phyloP scores from a whole-genome alignment of 2,113 vertebrate species.

The human region GRCh38 chr2:26693001-26693500 shows the following conservation, averaged over 20 bases:
- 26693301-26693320: conserved; percentile 8
- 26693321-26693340: conserved; percentile 24
- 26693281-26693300: not conserved
- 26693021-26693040: conserved; percentile 92
- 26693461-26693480: conserved; percentile 67
- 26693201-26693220: not conserved
- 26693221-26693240: not conserved
- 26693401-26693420: conserved; percentile 35
- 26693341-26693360: conserved; percentile 41
- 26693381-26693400: conserved; percentile 70
- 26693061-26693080: conserved; percentile 92
- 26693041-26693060: conserved; percentile 88
- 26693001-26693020: conserved; percentile 85
- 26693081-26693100: conserved; percentile 96
- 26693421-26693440: conserved; percentile 71
- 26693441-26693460: conserved; percentile 32
- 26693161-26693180: conserved; percentile 65
- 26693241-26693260: not conserved
- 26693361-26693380: conserved; percentile 27
- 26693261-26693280: conserved; percentile 3
- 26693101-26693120: conserved; percentile 96
- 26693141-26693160: conserved; percentile 98
- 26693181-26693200: not conserved
- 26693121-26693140: conserved; percentile 98
- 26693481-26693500: conserved; percentile 73